phyloP scores from a whole-genome alignment of 2,888 invertebrate genomes.

The Himalopsyche japonica region DNA sequence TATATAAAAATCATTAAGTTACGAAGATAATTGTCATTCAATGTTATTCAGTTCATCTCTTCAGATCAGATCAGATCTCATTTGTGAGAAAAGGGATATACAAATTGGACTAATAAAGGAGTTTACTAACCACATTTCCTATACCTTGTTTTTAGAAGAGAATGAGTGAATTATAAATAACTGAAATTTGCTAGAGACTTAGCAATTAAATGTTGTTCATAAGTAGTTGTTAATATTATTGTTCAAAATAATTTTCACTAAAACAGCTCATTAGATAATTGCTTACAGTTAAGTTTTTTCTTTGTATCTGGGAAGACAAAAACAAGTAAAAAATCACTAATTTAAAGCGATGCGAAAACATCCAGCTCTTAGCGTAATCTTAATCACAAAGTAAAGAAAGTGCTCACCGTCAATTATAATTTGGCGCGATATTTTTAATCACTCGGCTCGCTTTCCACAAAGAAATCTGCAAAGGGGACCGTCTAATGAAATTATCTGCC shows the following conservation, averaged over 20 bases:
- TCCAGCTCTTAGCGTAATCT: slow-evolving; percentile 17
- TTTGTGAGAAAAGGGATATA: too few species aligned
- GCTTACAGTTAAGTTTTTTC: background rate
- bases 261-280: background rate
- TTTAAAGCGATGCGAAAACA: slow-evolving; percentile 13
- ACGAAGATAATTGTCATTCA: too few species aligned
- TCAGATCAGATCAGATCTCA: too few species aligned
- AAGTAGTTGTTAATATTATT: too few species aligned
- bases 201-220: too few species aligned
- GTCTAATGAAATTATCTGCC: slow-evolving; percentile 39
- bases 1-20: too few species aligned
- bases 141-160: background rate
- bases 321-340: slow-evolving; percentile 10
- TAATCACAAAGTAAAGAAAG: slow-evolving; percentile 30
- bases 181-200: too few species aligned
- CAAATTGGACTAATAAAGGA: too few species aligned
- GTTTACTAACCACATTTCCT: too few species aligned
- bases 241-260: too few species aligned
- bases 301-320: background rate
- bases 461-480: slow-evolving; percentile 36
- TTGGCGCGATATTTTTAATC: slow-evolving; percentile 40
- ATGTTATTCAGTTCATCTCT: too few species aligned
- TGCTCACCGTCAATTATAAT: slow-evolving; percentile 39
- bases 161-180: too few species aligned
- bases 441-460: slow-evolving; percentile 38